Percentiles rank a stretch among this genome's conserved stretches.
Conservation (phyloP, 2,113 vertebrate genomes). For the Megaptera novaeangliae region DNA sequence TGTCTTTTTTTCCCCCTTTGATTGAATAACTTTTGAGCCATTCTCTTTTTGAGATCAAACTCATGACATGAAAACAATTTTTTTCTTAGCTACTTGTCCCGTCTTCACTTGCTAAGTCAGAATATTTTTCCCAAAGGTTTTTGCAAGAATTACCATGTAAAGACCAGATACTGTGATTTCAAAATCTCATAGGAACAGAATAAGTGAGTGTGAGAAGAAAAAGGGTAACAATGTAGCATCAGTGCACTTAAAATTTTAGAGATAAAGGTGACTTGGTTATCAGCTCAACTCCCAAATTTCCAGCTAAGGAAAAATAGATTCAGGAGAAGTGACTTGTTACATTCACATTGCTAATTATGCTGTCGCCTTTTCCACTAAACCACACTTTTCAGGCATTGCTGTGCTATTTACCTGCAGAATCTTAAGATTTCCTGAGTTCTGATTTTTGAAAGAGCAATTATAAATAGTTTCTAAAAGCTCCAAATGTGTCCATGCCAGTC, state of each 20-base stretch:
- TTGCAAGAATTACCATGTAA: background rate
- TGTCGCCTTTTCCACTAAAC: background rate
- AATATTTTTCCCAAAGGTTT: background rate
- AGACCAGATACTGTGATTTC: background rate
- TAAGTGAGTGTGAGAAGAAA: background rate
- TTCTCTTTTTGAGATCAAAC: background rate
- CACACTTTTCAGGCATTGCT: background rate
- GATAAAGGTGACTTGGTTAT: background rate
- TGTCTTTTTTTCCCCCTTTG: background rate
- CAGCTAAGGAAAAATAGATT: background rate
- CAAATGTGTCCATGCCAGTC: background rate
- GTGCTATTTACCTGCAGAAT: background rate
- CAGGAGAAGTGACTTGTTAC: background rate
- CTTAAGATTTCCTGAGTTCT: conserved; percentile 34
- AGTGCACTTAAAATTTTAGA: background rate
- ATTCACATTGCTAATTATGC: background rate
- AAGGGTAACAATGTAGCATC: background rate
- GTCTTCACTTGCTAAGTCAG: background rate
- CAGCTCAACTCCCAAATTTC: background rate
- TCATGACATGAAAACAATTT: background rate
- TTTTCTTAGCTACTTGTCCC: background rate
- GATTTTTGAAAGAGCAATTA: conserved; percentile 18
- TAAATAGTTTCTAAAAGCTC: conserved; percentile 39
- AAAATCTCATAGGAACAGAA: background rate
- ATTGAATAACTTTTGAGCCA: background rate